Percentiles rank a stretch among this genome's conserved stretches.
These are phyloP conservation scores for Goniozus legneri DNA, from an alignment of 1,140 invertebrate genomes.

Conservation along the genomic window DNA sequence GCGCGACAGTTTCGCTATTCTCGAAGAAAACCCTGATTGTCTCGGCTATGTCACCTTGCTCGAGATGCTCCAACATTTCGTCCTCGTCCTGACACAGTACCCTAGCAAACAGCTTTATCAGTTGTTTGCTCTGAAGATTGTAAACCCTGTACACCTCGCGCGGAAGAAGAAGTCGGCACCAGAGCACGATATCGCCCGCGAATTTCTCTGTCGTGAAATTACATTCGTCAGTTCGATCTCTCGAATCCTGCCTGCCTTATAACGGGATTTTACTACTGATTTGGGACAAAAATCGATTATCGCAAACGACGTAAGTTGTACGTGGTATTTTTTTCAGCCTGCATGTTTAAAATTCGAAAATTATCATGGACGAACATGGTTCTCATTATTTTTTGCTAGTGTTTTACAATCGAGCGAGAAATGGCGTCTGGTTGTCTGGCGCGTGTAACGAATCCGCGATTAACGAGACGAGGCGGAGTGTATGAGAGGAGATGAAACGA, in stretches of 20 bases:
- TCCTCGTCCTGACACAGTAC: conserved; percentile 72
- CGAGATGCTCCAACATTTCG: conserved; percentile 81
- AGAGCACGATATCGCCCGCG: conserved; percentile 74
- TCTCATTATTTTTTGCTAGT: too few species aligned
- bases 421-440: too few species aligned
- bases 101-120: conserved; percentile 83
- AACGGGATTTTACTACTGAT: conserved; percentile 2
- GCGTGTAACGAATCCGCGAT: too few species aligned
- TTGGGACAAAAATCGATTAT: too few species aligned
- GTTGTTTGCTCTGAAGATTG: conserved; percentile 88
- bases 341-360: too few species aligned
- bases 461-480: too few species aligned
- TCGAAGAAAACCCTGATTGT: conserved; percentile 82
- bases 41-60: conserved; percentile 86
- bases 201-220: conserved; percentile 71
- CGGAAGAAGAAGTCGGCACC: conserved; percentile 83
- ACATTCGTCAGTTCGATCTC: too few species aligned
- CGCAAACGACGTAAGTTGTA: too few species aligned
- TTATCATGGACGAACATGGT: too few species aligned
- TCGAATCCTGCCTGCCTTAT: neutral
- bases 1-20: conserved; percentile 59
- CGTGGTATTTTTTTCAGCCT: too few species aligned
- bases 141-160: conserved; percentile 77
- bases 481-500: too few species aligned
- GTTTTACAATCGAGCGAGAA: too few species aligned